These are phyloP conservation scores for Thunnus albacares DNA, from an alignment of 2,797 vertebrate genomes.

Conservation along the genomic window DNA sequence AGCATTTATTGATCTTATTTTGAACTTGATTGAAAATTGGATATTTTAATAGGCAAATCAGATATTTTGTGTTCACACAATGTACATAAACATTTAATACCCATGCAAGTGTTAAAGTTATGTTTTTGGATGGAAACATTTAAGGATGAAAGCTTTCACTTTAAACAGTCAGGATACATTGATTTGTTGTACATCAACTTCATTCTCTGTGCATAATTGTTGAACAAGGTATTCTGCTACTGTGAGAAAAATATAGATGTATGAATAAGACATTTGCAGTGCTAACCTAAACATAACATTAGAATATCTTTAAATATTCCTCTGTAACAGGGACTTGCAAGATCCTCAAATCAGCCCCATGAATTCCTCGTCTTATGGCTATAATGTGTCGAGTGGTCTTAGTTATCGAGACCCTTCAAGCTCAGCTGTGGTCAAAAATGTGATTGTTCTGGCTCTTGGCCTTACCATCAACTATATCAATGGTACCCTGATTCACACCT, in stretches of 20 bases:
- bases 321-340: not conserved
- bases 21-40: not conserved
- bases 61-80: not conserved
- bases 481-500: constrained; percentile 70
- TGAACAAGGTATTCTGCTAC: not conserved
- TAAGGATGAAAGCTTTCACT: too few relatives aligned
- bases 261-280: too few relatives aligned
- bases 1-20: not conserved
- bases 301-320: not conserved
- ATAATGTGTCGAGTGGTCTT: constrained; percentile 10
- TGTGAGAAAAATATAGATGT: not conserved
- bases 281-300: not conserved
- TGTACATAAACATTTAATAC: not conserved
- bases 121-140: not conserved
- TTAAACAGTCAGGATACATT: not conserved
- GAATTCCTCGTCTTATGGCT: constrained; percentile 43
- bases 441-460: constrained; percentile 70
- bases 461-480: constrained; percentile 79
- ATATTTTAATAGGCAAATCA: not conserved
- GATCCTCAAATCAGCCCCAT: constrained; percentile 15
- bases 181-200: not conserved
- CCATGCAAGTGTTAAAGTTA: not conserved
- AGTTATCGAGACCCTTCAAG: constrained; percentile 36
- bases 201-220: not conserved
- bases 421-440: constrained; percentile 71